Base-by-base conservation (phyloP, 2,797 vertebrate genomes). In the Sphaeramia orbicularis region DNA sequence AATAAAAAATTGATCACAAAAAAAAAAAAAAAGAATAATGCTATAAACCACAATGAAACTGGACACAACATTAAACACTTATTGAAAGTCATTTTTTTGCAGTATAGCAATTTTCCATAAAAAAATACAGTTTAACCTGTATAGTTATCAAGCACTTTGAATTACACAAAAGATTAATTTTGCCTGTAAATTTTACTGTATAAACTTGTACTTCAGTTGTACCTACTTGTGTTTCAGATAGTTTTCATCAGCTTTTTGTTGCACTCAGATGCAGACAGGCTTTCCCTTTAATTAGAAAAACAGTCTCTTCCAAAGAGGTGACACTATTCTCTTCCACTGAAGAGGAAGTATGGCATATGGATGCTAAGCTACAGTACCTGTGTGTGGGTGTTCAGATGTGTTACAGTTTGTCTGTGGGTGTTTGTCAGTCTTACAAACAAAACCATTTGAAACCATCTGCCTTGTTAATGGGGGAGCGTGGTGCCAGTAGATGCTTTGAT, bases 361-460 rank as follows among this genome's bases (percentile, higher is more conserved):
- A 84, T 41, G 12, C 50, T 38, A 19, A 72, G 78, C 63, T 68
- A 24, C 49, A 42, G 45, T 70, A 86, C 62, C 72, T 77, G 78
- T 74, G 57, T 44, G 76, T 74, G 74, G 74, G 76, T 65, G 78
- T 78, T 67, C 42, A 74, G 61, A 77, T 77, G 61, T 64, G 68
- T 76, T 71, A 57, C 73, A 71, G 75, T 81, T 65, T 82, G 66
- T 80, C 37, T 54, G 80, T 80, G 59, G 76, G 84, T 77, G 80
- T 88, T 86, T 81, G 59, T 80, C 62, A 77, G 65, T 81, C 60
- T 66, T 55, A 81, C 73, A 86, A 90, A 88, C 81, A 81, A 74
- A 86, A 82, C 44, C 12, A 51, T 81, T 81, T 67, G 74, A 66
- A 56, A 88, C 86, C 87, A 88, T 89, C 87, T 88, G 86, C 80